Percentiles rank a stretch among this genome's conserved stretches.
These are phyloP conservation scores for Azorinus chamasolen DNA, from an alignment of 2,888 invertebrate genomes.

Conservation along the genomic window DNA sequence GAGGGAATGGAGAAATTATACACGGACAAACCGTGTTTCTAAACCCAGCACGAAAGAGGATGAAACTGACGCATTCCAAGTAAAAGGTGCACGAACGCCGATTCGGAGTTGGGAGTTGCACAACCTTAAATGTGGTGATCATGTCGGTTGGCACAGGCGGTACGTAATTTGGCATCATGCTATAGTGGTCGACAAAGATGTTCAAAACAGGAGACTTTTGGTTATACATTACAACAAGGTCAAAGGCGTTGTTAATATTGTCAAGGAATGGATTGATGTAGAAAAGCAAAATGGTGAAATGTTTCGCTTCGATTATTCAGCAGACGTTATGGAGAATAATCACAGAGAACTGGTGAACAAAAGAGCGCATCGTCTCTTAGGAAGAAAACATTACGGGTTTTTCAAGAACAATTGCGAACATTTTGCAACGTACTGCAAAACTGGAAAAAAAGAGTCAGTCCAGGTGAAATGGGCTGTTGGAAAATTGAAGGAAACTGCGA, in stretches of 20 bases:
- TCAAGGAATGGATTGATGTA: constrained; percentile 11
- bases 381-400: constrained; percentile 13
- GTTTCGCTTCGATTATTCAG: constrained; percentile 25
- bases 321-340: constrained; percentile 4
- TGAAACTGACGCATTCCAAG: constrained; percentile 5
- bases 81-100: constrained; percentile 15
- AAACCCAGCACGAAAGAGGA: too few species aligned
- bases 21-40: too few species aligned
- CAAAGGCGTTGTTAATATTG: constrained; percentile 4
- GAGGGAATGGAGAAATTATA: too few species aligned
- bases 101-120: background rate
- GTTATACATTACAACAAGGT: constrained; percentile 18
- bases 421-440: constrained; percentile 23
- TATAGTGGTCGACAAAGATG: constrained; percentile 19
- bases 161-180: constrained; percentile 38
- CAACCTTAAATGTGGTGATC: constrained; percentile 14
- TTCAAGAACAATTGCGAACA: constrained; percentile 32
- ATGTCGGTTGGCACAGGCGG: constrained; percentile 28
- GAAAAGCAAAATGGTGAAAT: constrained; percentile 20
- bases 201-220: background rate
- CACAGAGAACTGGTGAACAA: constrained; percentile 7
- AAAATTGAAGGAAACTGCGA: constrained; percentile 17
- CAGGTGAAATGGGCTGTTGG: constrained; percentile 26
- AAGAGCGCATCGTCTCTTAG: constrained; percentile 21
- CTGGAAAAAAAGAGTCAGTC: constrained; percentile 13